Evolutionary conservation across 1,140 invertebrate genomes (phyloP), one percentile per base, ranked within the genome.

Genomic region (Harlomillsia oculata): DNA sequence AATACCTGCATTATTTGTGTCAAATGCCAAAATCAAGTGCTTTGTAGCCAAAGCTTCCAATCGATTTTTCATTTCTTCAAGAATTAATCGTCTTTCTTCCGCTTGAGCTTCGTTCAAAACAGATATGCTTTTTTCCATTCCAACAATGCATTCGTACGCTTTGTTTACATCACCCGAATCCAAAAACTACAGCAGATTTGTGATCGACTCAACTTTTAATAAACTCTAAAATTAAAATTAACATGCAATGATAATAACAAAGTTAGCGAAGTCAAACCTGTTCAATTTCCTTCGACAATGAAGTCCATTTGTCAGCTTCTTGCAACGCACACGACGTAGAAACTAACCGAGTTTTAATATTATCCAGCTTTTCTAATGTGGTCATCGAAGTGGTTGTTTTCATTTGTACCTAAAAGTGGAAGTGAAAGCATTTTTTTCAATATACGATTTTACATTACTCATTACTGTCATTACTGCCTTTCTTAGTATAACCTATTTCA

Each of bases 51-150:
- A 43, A 5, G 63, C 63, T 48, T 65, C 63, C 1, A 65, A 29
- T 8, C 63, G 41, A 57, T 65, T 65, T 39, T 65, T 65, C 63
- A 65, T 60, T 44, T 65, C 63, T 50, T 65, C 63, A 4, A 65
- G 32, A 49, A 65, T 62, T 11, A 65, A 40, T 26, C 52, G 20
- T 11, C 60, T 34, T 30, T 65, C 63, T 30, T 62, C 59, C 1
- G 58, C 40, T 23, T 56, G 50, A 11, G 53, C 30, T 26, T 50
- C 25, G 36, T 62, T 61, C 18, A 65, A 39, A 9, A 59, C 59
- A 16, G 53, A 32, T 16, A 65, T 39, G 39, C 56, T 65, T 39
- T 58, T 56, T 41, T 65, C 60, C 63, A 65, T 65, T 20, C 63
- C 56, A 23, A 62, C 25, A 48, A 65, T 62, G 26, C 63, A 65